phyloP scores from a whole-genome alignment of 2,888 invertebrate genomes.

The Lysandra bellargus region DNA sequence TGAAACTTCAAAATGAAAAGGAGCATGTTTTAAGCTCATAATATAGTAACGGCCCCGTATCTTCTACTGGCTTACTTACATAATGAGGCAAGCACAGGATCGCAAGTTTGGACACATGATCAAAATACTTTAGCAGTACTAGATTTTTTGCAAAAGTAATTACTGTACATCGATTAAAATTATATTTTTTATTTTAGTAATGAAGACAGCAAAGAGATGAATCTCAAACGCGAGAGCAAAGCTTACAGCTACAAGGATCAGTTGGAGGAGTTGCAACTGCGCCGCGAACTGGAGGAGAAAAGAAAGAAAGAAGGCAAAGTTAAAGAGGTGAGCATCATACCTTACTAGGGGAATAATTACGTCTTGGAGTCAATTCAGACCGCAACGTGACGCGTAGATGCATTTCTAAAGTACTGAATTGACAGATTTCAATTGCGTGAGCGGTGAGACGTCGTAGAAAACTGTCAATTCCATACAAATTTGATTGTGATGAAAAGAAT shows the following conservation, averaged over 20 bases:
- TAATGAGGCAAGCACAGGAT: background rate
- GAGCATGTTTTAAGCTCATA: no score
- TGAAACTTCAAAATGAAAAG: no score
- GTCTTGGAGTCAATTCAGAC: no score
- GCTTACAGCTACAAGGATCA: slow-evolving; percentile 98
- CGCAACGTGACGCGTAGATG: no score
- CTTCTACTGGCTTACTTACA: no score
- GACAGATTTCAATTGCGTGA: no score
- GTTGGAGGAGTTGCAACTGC: slow-evolving; percentile 94
- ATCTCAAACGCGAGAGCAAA: slow-evolving; percentile 97
- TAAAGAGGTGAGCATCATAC: slow-evolving; percentile 70
- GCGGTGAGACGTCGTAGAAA: no score
- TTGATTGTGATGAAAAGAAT: no score
- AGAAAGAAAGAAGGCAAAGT: slow-evolving; percentile 88
- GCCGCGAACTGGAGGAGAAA: slow-evolving; percentile 96
- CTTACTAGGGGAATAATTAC: background rate
- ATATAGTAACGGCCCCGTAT: no score
- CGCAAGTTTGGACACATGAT: background rate
- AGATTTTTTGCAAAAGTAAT: background rate
- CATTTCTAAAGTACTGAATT: no score
- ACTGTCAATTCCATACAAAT: no score
- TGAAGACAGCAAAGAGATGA: slow-evolving; percentile 81
- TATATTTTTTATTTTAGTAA: slow-evolving; percentile 52
- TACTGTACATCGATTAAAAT: background rate
- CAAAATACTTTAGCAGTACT: background rate